These are phyloP conservation scores for Falco peregrinus DNA, from an alignment of 2,797 vertebrate species.

Conservation along the genomic window DNA sequence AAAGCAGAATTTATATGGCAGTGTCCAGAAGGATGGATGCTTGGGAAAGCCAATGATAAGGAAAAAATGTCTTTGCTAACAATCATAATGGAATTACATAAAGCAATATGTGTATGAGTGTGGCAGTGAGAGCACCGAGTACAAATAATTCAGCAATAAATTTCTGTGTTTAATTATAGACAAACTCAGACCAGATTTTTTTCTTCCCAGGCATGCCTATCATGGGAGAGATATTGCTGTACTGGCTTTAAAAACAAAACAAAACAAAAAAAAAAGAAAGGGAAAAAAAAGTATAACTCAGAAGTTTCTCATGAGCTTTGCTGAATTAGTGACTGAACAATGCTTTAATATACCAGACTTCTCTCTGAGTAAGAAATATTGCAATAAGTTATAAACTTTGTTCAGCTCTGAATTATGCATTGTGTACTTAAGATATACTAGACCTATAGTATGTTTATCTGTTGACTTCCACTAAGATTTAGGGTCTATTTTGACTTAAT, in stretches of 20 bases:
- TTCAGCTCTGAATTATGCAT: constrained; percentile 80
- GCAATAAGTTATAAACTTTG: constrained; percentile 72
- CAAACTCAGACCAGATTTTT: constrained; percentile 6
- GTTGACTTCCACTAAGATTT: constrained; percentile 86
- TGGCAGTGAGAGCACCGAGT: not conserved
- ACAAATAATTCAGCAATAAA: constrained; percentile 7
- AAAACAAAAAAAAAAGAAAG: not conserved
- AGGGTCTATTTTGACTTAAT: constrained; percentile 81
- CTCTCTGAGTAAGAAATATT: constrained; percentile 71
- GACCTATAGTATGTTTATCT: constrained; percentile 83
- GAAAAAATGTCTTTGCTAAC: not conserved
- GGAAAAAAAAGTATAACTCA: not conserved
- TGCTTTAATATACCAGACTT: constrained; percentile 71
- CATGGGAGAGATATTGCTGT: not conserved
- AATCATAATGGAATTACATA: not conserved
- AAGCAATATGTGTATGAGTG: not conserved
- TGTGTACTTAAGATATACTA: constrained; percentile 79
- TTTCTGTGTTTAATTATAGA: constrained; percentile 33
- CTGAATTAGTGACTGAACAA: constrained; percentile 69
- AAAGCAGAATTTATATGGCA: not conserved
- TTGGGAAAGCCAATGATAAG: not conserved
- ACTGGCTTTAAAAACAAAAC: not conserved
- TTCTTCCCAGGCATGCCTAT: not conserved
- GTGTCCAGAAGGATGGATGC: not conserved
- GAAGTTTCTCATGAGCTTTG: constrained; percentile 53